Base-by-base conservation (phyloP, 2,888 invertebrate genomes). In the Bedellia somnulentella region DNA sequence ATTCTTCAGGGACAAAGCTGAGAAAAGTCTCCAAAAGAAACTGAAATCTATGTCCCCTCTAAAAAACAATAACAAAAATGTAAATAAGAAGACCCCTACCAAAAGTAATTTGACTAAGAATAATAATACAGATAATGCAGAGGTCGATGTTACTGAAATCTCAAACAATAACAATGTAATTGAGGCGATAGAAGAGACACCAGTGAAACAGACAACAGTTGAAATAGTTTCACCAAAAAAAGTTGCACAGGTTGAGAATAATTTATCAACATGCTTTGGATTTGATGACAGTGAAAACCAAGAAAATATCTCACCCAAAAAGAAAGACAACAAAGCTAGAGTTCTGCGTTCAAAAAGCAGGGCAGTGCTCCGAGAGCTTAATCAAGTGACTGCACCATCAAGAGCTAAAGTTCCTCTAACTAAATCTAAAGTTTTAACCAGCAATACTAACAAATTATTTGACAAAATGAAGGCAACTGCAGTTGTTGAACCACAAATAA, bases 251-350 rank as follows among this genome's bases (percentile, higher is more conserved):
- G 9, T 29, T 30, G 37, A 47, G 27, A 44, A 43, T 16, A 38
- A 47, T 12, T n/a, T n/a, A n/a, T 2, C 6, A 23, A 66, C 64
- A 36, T 71, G 52, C 37, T 77, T 76, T 45, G 77, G 77, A 2
- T 77, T 77, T 54, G 70, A 77, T 51, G 70, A 75, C 8, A 64
- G 47, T 38, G 61, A 60, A 15, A 49, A 49, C 37, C 56, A 52
- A 37, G 73, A 76, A 34, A 76, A 77, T 54, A 35, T 64, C 9
- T 61, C 61, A 9, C 71, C 71, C 4, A 34, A 46, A 6, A 68
- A 66, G 43, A 37, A 42, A 21, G 43, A 44, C 5, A 39, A 41
- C 11, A 54, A 37, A 41, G 39, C 44, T 2, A 42, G 48, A 35
- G 44, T 45, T 10, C 40, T 67, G 14, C 52, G 59, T 34, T 35